Percentiles rank a stretch among this genome's conserved stretches.
phyloP scores from a whole-genome alignment of 2,888 invertebrate genomes.

The Plebejus anna region DNA sequence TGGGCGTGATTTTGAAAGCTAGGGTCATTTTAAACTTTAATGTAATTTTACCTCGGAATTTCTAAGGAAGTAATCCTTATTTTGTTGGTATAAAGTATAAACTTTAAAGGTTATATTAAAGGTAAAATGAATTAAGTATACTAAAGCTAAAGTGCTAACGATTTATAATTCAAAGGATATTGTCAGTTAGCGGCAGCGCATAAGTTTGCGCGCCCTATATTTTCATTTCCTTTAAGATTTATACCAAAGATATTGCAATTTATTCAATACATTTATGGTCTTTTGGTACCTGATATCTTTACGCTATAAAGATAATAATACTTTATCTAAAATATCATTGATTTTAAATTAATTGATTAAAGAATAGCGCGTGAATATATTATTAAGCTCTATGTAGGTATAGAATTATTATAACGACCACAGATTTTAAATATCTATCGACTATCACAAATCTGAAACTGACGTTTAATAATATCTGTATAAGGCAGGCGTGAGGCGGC shows the following conservation, averaged over 20 bases:
- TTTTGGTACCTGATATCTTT: too few relatives aligned
- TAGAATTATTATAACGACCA: too few relatives aligned
- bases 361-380: too few relatives aligned
- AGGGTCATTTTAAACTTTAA: neutral
- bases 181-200: neutral
- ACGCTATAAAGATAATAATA: neutral
- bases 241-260: neutral
- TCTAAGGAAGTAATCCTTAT: neutral
- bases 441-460: too few relatives aligned
- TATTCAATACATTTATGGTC: neutral
- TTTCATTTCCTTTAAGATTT: neutral
- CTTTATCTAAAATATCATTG: neutral
- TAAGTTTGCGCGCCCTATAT: slow-evolving; percentile 7
- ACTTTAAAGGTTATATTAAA: neutral
- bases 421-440: too few relatives aligned
- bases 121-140: neutral
- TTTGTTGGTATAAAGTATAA: neutral
- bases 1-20: slow-evolving; percentile 18
- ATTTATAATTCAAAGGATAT: slow-evolving; percentile 24
- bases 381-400: too few relatives aligned
- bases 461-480: too few relatives aligned
- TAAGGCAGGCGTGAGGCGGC: too few relatives aligned
- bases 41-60: neutral
- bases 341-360: neutral
- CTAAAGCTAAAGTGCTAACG: neutral